Percentiles rank a stretch among this genome's conserved stretches.
Evolutionary conservation across 2,888 invertebrate genomes (phyloP).

Genomic region (Leucophenga montana): DNA sequence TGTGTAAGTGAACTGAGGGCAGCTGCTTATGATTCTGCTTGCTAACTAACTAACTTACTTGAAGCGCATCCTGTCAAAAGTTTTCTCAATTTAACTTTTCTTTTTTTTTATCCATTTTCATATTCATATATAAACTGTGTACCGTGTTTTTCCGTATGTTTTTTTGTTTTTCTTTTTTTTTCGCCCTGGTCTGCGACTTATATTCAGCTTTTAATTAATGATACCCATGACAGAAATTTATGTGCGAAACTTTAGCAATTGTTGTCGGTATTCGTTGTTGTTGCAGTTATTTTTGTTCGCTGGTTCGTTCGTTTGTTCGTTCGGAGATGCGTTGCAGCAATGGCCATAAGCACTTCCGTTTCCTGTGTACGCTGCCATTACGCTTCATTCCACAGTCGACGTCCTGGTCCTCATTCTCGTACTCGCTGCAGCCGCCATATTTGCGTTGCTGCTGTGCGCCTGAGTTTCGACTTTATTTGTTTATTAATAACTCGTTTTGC

Average conservation of each 20-base stretch:
- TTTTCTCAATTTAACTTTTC: conserved; percentile 21
- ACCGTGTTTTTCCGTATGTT: background rate
- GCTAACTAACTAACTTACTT: conserved; percentile 10
- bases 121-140: no score
- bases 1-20: conserved; percentile 35
- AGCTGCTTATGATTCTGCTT: conserved; percentile 16
- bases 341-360: conserved; percentile 24
- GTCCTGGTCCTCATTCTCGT: no score
- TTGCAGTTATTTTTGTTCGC: conserved; percentile 16
- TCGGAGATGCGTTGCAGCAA: conserved; percentile 2
- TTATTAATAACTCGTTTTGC: conserved; percentile 26
- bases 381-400: no score
- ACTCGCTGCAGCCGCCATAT: background rate
- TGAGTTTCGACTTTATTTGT: conserved; percentile 18
- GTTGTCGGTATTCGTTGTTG: conserved; percentile 63
- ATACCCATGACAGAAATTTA: conserved; percentile 71
- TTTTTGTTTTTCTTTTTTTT: background rate
- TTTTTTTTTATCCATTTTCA: background rate
- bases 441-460: background rate
- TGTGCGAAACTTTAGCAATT: conserved; percentile 71
- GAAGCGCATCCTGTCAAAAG: conserved; percentile 18
- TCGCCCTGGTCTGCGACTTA: conserved; percentile 1
- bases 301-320: background rate
- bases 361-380: background rate
- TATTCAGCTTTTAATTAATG: conserved; percentile 65